Evolutionary conservation across 23 tunicate genomes (phyloP).

Genomic region (Oikopleura dioica): DNA sequence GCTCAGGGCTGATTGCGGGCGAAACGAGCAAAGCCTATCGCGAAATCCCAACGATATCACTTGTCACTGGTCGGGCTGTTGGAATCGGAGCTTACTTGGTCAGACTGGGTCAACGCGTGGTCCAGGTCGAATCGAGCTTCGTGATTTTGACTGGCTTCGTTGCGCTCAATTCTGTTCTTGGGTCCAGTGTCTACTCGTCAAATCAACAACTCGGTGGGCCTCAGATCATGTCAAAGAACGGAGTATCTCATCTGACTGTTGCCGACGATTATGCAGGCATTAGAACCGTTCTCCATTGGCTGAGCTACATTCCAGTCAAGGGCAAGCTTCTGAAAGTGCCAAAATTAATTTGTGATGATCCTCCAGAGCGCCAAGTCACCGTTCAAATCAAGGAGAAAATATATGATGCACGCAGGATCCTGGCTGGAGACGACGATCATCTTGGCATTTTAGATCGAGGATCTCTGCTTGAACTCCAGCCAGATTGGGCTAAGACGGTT

Average conservation of each 20-base stretch:
- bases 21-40: slow-evolving; percentile 89
- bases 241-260: slow-evolving; percentile 71
- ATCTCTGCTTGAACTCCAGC: slow-evolving; percentile 63
- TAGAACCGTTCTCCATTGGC: slow-evolving; percentile 47
- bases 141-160: slow-evolving; percentile 78
- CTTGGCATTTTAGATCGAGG: slow-evolving; percentile 43
- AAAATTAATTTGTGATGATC: slow-evolving; percentile 22
- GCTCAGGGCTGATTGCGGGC: slow-evolving; percentile 76
- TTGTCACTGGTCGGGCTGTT: slow-evolving; percentile 93
- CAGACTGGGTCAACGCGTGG: slow-evolving; percentile 76
- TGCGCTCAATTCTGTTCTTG: slow-evolving; percentile 89
- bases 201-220: slow-evolving; percentile 89
- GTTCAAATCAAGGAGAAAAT: slow-evolving; percentile 23
- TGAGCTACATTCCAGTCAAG: slow-evolving; percentile 59
- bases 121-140: slow-evolving; percentile 67
- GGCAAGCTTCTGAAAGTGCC: slow-evolving; percentile 37
- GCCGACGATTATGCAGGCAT: slow-evolving; percentile 74
- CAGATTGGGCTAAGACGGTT: slow-evolving; percentile 94
- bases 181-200: slow-evolving; percentile 84
- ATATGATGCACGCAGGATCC: slow-evolving; percentile 57
- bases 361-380: slow-evolving; percentile 49
- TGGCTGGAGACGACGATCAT: slow-evolving; percentile 19
- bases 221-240: slow-evolving; percentile 87
- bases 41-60: slow-evolving; percentile 82
- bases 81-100: slow-evolving; percentile 99